Conservation (phyloP, 2,888 invertebrate genomes). For the Lycophotia porphyrea region DNA sequence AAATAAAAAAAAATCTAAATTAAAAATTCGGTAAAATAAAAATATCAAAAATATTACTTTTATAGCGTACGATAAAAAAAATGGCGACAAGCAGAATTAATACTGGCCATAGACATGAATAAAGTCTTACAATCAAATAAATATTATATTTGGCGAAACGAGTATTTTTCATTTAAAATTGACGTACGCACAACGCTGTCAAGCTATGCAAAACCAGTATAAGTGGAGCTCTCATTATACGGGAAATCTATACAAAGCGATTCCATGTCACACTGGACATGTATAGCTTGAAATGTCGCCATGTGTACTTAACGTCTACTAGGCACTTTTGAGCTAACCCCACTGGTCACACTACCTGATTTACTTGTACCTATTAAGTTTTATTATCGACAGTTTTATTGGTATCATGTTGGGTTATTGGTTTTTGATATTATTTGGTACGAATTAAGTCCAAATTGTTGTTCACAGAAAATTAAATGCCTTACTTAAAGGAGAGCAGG, state of each 20-base stretch:
- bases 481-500: neutral
- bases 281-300: neutral
- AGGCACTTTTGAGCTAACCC: neutral
- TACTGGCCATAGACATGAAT: neutral
- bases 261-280: neutral
- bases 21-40: too few relatives aligned
- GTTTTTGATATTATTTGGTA: conserved; percentile 30
- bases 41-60: neutral
- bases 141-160: neutral
- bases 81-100: neutral
- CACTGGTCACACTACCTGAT: conserved; percentile 41
- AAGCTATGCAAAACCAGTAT: too few relatives aligned
- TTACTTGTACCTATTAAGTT: conserved; percentile 52
- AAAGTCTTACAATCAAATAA: neutral
- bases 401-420: conserved; percentile 13
- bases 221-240: neutral
- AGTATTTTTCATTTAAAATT: neutral
- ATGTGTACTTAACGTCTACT: neutral
- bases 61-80: neutral
- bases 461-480: neutral
- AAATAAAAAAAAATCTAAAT: neutral
- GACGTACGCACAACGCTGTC: neutral
- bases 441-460: neutral
- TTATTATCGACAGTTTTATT: conserved; percentile 54
- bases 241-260: neutral